Base-by-base conservation (phyloP, 2,797 vertebrate species). In the Muscicapa comitata region DNA sequence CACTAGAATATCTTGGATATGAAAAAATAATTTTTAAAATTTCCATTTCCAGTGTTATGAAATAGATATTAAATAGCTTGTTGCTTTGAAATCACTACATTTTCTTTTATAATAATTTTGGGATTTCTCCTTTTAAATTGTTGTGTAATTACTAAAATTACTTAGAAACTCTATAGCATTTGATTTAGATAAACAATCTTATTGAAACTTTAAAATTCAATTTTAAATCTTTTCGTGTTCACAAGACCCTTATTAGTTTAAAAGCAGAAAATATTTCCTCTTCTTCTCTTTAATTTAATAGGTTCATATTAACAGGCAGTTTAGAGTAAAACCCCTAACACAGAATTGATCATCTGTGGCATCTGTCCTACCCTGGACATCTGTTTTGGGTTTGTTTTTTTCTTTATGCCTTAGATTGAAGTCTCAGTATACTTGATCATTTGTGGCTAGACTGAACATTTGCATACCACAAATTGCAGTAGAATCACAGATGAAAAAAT, bases 331-430 rank as follows among this genome's bases (percentile, higher is more conserved):
- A 63, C 11, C 9, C 10, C 6, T 38, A 62, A 48, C 4, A 35
- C 17, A 71, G 35, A 91, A 21, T 3, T 51, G 11, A 28, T 68
- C 42, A 66, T 50, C 18, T 77, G 67, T 11, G 14, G 29, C 28
- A 57, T 31, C 33, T 42, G 23, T 63, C 59, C 62, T 62, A 24
- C 33, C n/a, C 25, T 80, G 45, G 35, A 78, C 8, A 43, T 50
- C 4, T 75, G 3, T 1, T 11, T 40, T 37, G 17, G 31, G 10
- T 24, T 62, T 48, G 7, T 0, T 7, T 33, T n/a, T 54, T 45
- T 37, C 9, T 54, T 37, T 33, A 45, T 73, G 47, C 55, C 17
- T 89, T 54, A 10, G 18, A 17, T 65, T 61, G 62, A 75, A 70
- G 50, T 65, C 15, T 62, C 29, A 25, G 18, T 37, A 15, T 37